Percentiles rank a stretch among this genome's conserved stretches.
Evolutionary conservation across 2,797 vertebrate species (phyloP).

Genomic region (Corythornis leucogaster): DNA sequence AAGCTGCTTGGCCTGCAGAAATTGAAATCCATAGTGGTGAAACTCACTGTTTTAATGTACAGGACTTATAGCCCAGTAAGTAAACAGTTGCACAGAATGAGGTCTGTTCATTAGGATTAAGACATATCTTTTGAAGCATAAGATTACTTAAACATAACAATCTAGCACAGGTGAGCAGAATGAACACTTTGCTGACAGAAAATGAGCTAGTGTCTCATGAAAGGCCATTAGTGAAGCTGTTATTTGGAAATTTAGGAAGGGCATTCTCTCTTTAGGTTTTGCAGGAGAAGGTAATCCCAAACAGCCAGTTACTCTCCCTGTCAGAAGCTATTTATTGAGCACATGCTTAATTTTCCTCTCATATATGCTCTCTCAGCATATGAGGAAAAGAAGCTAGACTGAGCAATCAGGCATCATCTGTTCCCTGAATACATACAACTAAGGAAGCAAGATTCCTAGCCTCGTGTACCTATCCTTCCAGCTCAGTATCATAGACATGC

Average conservation of each 20-base stretch:
- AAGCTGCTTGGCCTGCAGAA: neutral
- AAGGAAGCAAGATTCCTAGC: neutral
- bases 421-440: neutral
- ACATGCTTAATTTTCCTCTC: neutral
- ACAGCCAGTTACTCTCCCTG: neutral
- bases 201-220: neutral
- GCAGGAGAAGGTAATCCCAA: neutral
- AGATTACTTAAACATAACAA: neutral
- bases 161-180: neutral
- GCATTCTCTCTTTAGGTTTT: neutral
- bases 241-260: neutral
- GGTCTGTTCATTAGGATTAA: neutral
- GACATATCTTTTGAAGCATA: neutral
- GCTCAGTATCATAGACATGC: neutral
- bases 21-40: neutral
- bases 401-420: neutral
- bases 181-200: neutral
- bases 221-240: neutral
- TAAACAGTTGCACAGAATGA: neutral
- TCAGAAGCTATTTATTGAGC: neutral
- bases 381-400: neutral
- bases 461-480: neutral
- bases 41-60: neutral
- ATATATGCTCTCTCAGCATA: neutral
- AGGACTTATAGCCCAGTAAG: neutral